Percentiles rank a stretch among this genome's conserved stretches.
These are phyloP conservation scores for Labeo rohita DNA, from an alignment of 2,113 vertebrate species.

Conservation along the genomic window DNA sequence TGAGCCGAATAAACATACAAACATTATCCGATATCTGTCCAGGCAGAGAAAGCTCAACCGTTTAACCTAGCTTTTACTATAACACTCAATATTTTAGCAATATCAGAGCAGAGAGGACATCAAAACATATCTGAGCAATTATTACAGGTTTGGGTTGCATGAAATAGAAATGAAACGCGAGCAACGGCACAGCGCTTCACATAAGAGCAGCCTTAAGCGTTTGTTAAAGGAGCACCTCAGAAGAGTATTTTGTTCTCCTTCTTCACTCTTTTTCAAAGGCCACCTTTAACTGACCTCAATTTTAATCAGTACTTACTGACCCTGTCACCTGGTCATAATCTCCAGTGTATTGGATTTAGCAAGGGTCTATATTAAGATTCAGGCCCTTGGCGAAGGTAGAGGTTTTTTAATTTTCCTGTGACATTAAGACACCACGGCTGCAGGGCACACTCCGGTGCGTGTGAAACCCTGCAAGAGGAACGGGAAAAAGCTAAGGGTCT, in stretches of 20 bases:
- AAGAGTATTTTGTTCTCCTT: slow-evolving; percentile 43
- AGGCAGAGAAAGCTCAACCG: background rate
- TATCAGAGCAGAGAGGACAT: slow-evolving; percentile 1
- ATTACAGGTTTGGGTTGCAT: slow-evolving; percentile 30
- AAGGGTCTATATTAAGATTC: slow-evolving; percentile 82
- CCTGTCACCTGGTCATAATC: slow-evolving; percentile 58
- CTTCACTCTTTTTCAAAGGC: slow-evolving; percentile 47
- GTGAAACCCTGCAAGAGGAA: slow-evolving; percentile 67
- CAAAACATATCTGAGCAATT: slow-evolving; percentile 27
- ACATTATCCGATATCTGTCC: background rate
- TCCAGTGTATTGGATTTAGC: slow-evolving; percentile 69
- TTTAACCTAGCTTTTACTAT: background rate
- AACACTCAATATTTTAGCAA: background rate
- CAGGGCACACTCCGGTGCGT: slow-evolving; percentile 80
- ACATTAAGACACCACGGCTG: slow-evolving; percentile 86
- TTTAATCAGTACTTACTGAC: slow-evolving; percentile 66
- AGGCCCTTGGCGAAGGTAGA: slow-evolving; percentile 76
- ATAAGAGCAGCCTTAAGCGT: slow-evolving; percentile 30
- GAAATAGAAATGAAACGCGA: background rate
- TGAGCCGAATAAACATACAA: background rate
- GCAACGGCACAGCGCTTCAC: background rate
- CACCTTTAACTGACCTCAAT: slow-evolving; percentile 47
- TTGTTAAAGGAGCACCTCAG: slow-evolving; percentile 39
- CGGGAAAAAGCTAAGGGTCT: slow-evolving; percentile 18
- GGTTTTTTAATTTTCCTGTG: slow-evolving; percentile 85